Evolutionary conservation across 2,797 vertebrate species (phyloP).

Genomic region (Coilia nasus): DNA sequence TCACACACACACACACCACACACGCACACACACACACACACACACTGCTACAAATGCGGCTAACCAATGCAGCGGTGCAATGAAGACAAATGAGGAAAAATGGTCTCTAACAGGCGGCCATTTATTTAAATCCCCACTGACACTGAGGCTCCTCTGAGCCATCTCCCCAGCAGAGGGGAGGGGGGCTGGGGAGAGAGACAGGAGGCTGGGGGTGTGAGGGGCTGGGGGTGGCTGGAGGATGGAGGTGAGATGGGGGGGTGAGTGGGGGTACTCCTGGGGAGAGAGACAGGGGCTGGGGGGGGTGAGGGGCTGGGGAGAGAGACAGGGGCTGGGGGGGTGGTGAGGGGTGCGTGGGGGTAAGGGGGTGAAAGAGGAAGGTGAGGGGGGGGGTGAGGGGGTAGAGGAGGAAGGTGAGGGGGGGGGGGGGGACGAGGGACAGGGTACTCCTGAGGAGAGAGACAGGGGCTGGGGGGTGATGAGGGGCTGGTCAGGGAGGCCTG

Average conservation of each 20-base stretch:
- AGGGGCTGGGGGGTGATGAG: too few relatives aligned
- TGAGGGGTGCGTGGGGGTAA: neutral
- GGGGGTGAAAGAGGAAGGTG: too few relatives aligned
- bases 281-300: slow-evolving; percentile 41
- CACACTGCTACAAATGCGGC: slow-evolving; percentile 47
- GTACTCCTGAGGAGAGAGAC: too few relatives aligned
- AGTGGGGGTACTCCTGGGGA: too few relatives aligned
- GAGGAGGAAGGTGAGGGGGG: too few relatives aligned
- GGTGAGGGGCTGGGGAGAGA: slow-evolving; percentile 37
- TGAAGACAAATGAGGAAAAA: slow-evolving; percentile 74
- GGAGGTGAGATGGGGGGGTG: too few relatives aligned
- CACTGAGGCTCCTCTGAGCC: slow-evolving; percentile 65
- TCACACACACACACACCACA: neutral
- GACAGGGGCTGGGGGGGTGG: too few relatives aligned
- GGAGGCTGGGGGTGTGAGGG: slow-evolving; percentile 18
- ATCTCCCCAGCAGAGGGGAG: slow-evolving; percentile 58
- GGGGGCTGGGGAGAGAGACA: slow-evolving; percentile 26
- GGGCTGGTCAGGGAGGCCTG: too few relatives aligned
- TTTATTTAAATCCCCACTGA: slow-evolving; percentile 73
- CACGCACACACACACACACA: neutral
- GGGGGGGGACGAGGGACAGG: too few relatives aligned
- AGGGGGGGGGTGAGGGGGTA: too few relatives aligned
- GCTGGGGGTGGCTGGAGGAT: too few relatives aligned
- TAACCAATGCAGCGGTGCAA: slow-evolving; percentile 68
- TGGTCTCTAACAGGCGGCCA: slow-evolving; percentile 67